phyloP scores from a whole-genome alignment of 1,140 invertebrate genomes.

The Cylas formicarius region DNA sequence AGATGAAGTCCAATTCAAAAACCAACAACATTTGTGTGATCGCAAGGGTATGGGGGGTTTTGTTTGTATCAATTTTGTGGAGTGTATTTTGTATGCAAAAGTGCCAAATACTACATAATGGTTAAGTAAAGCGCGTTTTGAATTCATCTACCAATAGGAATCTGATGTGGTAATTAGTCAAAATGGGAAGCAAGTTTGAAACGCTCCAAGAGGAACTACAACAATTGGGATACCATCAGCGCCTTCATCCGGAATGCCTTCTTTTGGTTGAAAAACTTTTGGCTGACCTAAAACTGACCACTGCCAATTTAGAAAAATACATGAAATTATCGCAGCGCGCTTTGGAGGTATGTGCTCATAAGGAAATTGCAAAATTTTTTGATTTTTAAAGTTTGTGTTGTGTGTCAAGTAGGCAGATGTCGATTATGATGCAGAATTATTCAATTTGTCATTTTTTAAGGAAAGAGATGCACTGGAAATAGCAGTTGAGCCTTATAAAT shows the following conservation, averaged over 20 bases:
- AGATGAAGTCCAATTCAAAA: too few relatives aligned
- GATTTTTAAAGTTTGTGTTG: conserved; percentile 9
- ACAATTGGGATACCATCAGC: conserved; percentile 65
- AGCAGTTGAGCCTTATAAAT: conserved; percentile 60
- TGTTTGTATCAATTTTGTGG: too few relatives aligned
- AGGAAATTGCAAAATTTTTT: conserved; percentile 1
- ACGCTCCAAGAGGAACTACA: conserved; percentile 55
- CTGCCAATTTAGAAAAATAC: conserved; percentile 68
- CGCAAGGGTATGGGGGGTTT: too few relatives aligned
- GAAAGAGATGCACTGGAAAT: conserved; percentile 52
- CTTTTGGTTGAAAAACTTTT: conserved; percentile 67
- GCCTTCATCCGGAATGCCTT: conserved; percentile 61
- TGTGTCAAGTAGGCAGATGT: neutral
- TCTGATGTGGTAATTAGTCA: too few relatives aligned
- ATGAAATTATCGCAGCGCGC: conserved; percentile 64
- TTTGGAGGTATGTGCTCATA: conserved; percentile 44
- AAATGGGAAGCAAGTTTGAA: conserved; percentile 44
- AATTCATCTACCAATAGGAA: too few relatives aligned
- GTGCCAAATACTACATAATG: too few relatives aligned
- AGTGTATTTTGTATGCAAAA: too few relatives aligned
- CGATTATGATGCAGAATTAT: neutral
- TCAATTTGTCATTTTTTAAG: conserved; percentile 38
- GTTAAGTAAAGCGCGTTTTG: too few relatives aligned
- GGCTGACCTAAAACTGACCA: conserved; percentile 69
- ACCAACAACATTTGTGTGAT: too few relatives aligned